Base-by-base conservation (phyloP, 1,140 invertebrate genomes). In the Olivierus martensii region DNA sequence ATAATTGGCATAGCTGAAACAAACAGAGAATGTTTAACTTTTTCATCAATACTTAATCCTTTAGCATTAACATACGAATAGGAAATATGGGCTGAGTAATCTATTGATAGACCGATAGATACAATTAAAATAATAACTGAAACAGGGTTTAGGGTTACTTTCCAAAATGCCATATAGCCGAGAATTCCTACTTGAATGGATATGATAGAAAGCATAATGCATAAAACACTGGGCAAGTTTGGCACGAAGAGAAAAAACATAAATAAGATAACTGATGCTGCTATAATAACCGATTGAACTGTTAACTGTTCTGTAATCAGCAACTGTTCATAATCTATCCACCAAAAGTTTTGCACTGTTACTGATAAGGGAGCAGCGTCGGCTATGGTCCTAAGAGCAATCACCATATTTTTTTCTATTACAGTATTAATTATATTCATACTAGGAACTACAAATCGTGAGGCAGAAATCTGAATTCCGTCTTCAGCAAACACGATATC, bases 51-150 rank as follows among this genome's bases (percentile, higher is more conserved):
- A 9, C 28, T 28, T 4, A 28, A 28, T 28, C 9, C 0, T 28
- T 28, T 28, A 0, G 28, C 28, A 28, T 28, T n/a, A 6, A 28
- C 4, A 66, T 91, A 96, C 0, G 88, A 88, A 64, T 96, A 95
- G 59, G 89, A 93, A 43, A 96, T 95, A 63, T 96, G 92, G 4
- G 91, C 92, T 0, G 89, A 91, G 66, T 94, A 97, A 65, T 96
- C 92, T 0, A 97, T 89, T 4, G 88, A 93, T 70, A 96, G 96
- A 42, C 93, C 93, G 39, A 96, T 93, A 63, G 90, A 94, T 89
- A 98, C 95, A 46, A 98, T 95, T 3, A 97, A 74, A 63, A 96
- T 95, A 36, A 97, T 95, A 91, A 96, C 97, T 0, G 91, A 95
- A 61, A 97, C 93, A 6, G 90, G 90, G 67, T 95, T 92, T 36